A percentile compares a stretch with the other conserved stretches of the same genome.
Conservation (phyloP, 2,797 vertebrate genomes). For the Crotalus adamanteus region DNA sequence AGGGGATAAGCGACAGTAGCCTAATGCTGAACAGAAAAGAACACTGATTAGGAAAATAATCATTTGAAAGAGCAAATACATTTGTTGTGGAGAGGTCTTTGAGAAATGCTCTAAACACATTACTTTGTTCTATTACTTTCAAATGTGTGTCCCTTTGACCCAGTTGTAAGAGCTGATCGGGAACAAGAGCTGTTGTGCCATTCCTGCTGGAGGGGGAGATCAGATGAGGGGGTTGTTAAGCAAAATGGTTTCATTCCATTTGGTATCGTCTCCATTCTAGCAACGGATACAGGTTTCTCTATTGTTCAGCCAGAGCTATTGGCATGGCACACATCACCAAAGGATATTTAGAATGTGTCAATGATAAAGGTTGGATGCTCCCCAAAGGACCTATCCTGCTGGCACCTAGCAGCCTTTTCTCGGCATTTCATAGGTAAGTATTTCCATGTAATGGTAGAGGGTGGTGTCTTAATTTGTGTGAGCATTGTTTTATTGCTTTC, state of each 20-base stretch:
- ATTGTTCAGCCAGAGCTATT: conserved; percentile 92
- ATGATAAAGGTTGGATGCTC: conserved; percentile 84
- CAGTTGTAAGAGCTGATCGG: no score
- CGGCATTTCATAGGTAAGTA: conserved; percentile 90
- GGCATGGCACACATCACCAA: conserved; percentile 94
- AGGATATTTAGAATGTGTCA: conserved; percentile 89
- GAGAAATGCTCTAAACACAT: neutral
- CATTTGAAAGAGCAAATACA: neutral
- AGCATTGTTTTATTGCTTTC: neutral
- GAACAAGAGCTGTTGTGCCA: neutral
- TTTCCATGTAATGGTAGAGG: neutral
- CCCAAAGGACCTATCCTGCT: conserved; percentile 90
- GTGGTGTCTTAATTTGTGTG: neutral
- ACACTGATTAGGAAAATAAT: neutral
- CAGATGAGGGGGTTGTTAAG: neutral
- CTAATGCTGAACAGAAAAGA: neutral
- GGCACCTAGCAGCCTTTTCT: conserved; percentile 94
- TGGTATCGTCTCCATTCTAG: conserved; percentile 62
- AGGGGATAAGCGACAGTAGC: neutral
- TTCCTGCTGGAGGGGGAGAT: neutral
- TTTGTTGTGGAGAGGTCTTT: neutral
- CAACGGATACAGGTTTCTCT: conserved; percentile 96
- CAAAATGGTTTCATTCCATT: neutral
- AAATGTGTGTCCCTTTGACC: neutral
- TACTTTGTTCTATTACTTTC: neutral